Evolutionary conservation across 2,797 vertebrate species (phyloP).

Genomic region (Antennarius maculatus): DNA sequence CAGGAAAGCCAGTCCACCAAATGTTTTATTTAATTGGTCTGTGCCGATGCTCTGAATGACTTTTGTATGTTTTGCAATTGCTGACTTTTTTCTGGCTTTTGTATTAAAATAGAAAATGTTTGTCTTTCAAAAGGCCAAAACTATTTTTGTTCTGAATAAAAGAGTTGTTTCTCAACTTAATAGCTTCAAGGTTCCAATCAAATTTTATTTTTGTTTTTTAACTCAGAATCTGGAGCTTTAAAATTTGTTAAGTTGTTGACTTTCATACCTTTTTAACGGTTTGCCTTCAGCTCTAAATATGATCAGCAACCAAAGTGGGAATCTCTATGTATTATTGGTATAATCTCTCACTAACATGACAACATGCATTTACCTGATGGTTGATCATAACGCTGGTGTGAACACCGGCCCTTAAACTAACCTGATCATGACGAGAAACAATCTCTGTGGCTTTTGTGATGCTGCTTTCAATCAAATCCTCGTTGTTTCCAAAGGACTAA

Average conservation of each 20-base stretch:
- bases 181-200: not conserved
- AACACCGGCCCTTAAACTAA: conserved; percentile 15
- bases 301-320: not conserved
- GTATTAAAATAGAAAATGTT: conserved; percentile 54
- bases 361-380: not conserved
- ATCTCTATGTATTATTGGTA: not conserved
- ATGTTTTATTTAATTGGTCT: conserved; percentile 42
- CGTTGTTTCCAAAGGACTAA: conserved; percentile 3
- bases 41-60: conserved; percentile 33
- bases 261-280: not conserved
- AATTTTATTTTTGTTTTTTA: not conserved
- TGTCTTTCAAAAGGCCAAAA: conserved; percentile 51
- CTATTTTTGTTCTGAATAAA: conserved; percentile 65
- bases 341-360: not conserved
- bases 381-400: not conserved
- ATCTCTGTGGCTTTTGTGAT: conserved; percentile 35
- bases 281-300: not conserved
- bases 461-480: not conserved
- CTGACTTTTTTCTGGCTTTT: conserved; percentile 54
- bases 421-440: conserved; percentile 36
- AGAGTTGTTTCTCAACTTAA: conserved; percentile 47
- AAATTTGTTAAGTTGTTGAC: not conserved
- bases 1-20: conserved; percentile 43
- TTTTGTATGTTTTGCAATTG: conserved; percentile 35
- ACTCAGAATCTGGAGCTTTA: no score